Base-by-base conservation (phyloP, 2,797 vertebrate genomes). In the Lacerta viridis region DNA sequence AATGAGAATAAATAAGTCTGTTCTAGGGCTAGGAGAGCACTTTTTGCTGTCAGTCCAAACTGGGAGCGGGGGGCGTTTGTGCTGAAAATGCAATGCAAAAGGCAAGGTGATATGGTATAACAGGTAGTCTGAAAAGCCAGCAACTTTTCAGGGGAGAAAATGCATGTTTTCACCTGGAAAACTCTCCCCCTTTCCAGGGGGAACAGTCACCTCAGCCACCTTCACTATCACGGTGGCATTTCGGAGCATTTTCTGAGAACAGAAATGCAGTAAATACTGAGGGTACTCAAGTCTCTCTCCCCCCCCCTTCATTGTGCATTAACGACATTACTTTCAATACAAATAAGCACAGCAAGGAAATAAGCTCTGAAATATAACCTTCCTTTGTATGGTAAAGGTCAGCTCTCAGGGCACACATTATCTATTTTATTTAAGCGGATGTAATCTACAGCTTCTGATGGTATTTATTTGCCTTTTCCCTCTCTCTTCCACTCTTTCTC, bases 401-500 rank as follows among this genome's bases (percentile, higher is more conserved):
- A 85, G 23, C 46, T 92, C 88, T 93, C 88, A 78, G 87, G 88
- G 46, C 4, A 75, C 10, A 61, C 1, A 4, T 86, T 91, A 91
- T 87, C 84, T 91, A 43, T 90, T 91, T 91, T 88, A 94, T 93
- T 91, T 88, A 92, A 76, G 87, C 3, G 69, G 76, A 83, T 89
- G 5, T 86, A 92, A 87, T 89, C 81, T 33, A 80, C 33, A 39
- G 64, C 64, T 84, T 7, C 0, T 8, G 0, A 36, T n/a, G 64
- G 46, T 88, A 90, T 94, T 92, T 89, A 86, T 91, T 91, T 91
- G 80, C 0, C 0, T 7, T 75, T 91, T 91, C 18, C 88, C 87
- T 59, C 55, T 8, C 90, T 92, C 64, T 39, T 10, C 55, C n/a
- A 87, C 69, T 66, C 87, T 64, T n/a, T 71, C 7, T n/a, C 39